These are phyloP conservation scores for Amphimedon queenslandica DNA, from an alignment of 37 sponge, comb jelly and placozoan species.

Conservation along the genomic window DNA sequence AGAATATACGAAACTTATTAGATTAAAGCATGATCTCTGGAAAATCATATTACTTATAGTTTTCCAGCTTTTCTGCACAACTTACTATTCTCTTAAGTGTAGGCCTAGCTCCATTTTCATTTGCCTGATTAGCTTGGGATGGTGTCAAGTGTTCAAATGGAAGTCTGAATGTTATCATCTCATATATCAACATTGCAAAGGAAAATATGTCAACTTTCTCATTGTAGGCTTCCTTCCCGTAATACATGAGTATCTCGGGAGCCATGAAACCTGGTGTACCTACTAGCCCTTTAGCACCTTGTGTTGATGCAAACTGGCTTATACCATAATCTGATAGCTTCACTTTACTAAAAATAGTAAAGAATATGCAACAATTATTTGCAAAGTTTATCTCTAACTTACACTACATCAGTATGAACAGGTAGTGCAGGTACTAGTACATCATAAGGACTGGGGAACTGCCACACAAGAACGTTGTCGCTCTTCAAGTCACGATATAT, in stretches of 20 bases:
- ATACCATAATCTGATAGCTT: slow-evolving; percentile 86
- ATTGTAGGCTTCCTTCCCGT: slow-evolving; percentile 51
- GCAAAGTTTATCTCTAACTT: not conserved
- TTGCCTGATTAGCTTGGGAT: slow-evolving; percentile 68
- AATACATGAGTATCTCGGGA: slow-evolving; percentile 79
- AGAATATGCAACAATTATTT: not conserved
- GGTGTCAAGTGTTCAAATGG: slow-evolving; percentile 58
- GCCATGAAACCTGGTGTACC: slow-evolving; percentile 90
- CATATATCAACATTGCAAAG: slow-evolving; percentile 78
- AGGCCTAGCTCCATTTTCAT: slow-evolving; percentile 63
- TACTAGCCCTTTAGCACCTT: slow-evolving; percentile 53
- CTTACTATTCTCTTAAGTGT: slow-evolving; percentile 43
- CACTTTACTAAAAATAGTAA: slow-evolving; percentile 12
- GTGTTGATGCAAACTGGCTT: slow-evolving; percentile 72
- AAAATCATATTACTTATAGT: no score
- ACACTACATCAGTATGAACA: not conserved
- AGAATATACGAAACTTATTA: no score
- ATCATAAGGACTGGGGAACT: slow-evolving; percentile 60
- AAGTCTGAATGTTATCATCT: slow-evolving; percentile 66
- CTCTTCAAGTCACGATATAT: slow-evolving; percentile 84
- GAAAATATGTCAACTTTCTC: slow-evolving; percentile 82
- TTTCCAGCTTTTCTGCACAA: no score
- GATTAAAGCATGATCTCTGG: no score
- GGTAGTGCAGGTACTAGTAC: slow-evolving; percentile 12
- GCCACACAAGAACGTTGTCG: slow-evolving; percentile 83